Base-by-base conservation (phyloP, 2,797 vertebrate genomes). In the Sebastolobus altivelis region DNA sequence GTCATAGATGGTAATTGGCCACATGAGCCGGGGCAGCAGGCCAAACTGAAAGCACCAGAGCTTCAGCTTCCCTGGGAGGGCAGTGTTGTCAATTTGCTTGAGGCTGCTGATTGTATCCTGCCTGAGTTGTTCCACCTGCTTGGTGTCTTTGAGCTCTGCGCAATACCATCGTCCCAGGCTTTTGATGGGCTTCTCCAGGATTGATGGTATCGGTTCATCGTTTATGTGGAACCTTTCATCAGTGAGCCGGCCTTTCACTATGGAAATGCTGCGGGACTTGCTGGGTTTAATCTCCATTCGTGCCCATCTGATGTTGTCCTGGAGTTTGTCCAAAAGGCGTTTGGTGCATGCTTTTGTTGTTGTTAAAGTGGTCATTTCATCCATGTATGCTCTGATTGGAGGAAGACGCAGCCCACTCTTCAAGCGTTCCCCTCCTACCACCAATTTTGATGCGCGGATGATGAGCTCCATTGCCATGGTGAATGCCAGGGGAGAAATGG, bases 81-180 rank as follows among this genome's bases (percentile, higher is more conserved):
- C 37, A 38, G 37, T 38, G 37, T 31, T 31, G 31, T 38, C 10
- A 38, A 38, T 38, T 10, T 38, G 37, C 37, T 38, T 38, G 75
- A 54, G 20, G 18, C 49, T 18, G 8, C 8, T 72, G 13, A 63
- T 58, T 25, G 40, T 52, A 31, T 77, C 63, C 55, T 80, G 49
- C 59, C 52, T 49, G 22, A 70, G 61, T 70, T 81, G 62, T 40
- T 77, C 38, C 29, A 79, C 14, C 40, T 74, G 63, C 20, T 76
- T 12, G 0, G 69, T 25, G 37, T 82, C 79, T 70, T 77, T 82
- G 55, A 84, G 75, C 7, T 81, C 27, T 69, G 49, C 13, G 29
- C 60, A 69, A 4, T 73, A 69, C n/a, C 75, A 78, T 2, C 29
- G 18, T 12, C 55, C 22, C 6, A 62, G 74, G 74, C 33, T 46